phyloP scores from a whole-genome alignment of 2,888 invertebrate genomes.

The Limenitis arthemis region DNA sequence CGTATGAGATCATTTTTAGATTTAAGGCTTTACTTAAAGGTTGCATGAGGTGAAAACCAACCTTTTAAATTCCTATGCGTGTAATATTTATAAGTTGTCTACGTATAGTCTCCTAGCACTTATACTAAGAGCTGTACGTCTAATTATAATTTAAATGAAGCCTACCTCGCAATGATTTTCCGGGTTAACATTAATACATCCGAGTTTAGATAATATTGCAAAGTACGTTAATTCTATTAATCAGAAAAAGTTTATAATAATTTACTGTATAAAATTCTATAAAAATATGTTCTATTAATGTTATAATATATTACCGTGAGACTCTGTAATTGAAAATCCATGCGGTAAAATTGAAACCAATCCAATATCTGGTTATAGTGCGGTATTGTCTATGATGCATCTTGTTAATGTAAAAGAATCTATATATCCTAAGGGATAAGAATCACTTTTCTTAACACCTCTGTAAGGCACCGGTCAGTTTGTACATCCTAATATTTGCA shows the following conservation, averaged over 20 bases:
- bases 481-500: constrained; percentile 54
- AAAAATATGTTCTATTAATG: constrained; percentile 8
- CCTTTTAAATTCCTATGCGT: too few relatives aligned
- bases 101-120: too few relatives aligned
- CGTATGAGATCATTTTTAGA: constrained; percentile 1
- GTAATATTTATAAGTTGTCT: too few relatives aligned
- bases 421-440: constrained; percentile 36
- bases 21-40: not conserved
- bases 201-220: too few relatives aligned
- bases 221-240: too few relatives aligned
- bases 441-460: not conserved
- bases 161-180: too few relatives aligned
- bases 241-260: too few relatives aligned
- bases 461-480: constrained; percentile 43
- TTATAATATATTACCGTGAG: constrained; percentile 15
- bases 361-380: constrained; percentile 12
- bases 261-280: not conserved
- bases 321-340: constrained; percentile 19
- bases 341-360: constrained; percentile 20
- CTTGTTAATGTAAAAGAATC: constrained; percentile 20
- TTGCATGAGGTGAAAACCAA: not conserved
- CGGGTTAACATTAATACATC: too few relatives aligned
- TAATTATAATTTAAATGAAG: too few relatives aligned
- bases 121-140: too few relatives aligned
- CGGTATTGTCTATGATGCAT: not conserved